These are phyloP conservation scores for Prionailurus viverrinus DNA, from an alignment of 2,113 vertebrate species.

Conservation along the genomic window DNA sequence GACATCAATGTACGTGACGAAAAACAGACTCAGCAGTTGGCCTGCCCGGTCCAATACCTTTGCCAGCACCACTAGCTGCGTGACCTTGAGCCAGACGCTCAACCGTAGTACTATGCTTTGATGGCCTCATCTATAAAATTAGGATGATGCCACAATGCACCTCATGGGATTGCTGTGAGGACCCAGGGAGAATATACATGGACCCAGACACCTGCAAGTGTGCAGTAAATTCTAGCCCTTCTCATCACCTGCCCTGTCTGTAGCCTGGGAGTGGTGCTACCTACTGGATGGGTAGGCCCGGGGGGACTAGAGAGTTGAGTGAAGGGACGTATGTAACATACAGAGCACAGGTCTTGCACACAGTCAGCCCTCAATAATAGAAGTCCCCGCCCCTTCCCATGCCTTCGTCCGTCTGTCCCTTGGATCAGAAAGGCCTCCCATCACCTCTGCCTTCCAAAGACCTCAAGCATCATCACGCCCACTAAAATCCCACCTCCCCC, in stretches of 20 bases:
- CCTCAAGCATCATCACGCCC: neutral
- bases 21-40: neutral
- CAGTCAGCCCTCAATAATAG: neutral
- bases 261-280: neutral
- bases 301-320: neutral
- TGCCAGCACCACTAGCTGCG: neutral
- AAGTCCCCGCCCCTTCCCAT: neutral
- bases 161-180: neutral
- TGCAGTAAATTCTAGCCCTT: neutral
- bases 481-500: neutral
- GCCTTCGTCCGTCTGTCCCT: neutral
- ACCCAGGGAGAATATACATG: constrained; percentile 69
- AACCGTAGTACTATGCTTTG: constrained; percentile 73
- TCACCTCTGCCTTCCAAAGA: neutral
- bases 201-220: neutral
- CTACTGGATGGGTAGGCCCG: accelerated
- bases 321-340: neutral
- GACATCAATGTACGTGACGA: neutral
- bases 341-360: neutral
- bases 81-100: constrained; percentile 75
- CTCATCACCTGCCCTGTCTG: neutral
- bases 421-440: neutral
- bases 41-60: neutral
- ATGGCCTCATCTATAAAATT: constrained; percentile 76
- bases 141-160: neutral